phyloP scores from a whole-genome alignment of 1,140 invertebrate genomes.

The Polypedilum vanderplanki region DNA sequence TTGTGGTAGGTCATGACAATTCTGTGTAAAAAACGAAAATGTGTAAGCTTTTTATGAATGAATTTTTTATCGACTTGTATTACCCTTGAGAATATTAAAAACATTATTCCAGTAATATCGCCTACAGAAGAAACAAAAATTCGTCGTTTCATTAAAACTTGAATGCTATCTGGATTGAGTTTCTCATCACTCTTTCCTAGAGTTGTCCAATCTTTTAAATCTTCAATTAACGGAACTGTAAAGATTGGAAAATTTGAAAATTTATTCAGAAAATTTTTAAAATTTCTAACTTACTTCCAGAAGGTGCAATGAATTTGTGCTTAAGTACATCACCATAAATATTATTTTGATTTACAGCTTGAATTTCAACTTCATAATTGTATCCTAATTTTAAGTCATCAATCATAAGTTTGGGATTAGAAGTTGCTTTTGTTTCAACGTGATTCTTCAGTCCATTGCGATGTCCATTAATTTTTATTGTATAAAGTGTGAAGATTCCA shows the following conservation, averaged over 20 bases:
- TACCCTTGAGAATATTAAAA: not conserved
- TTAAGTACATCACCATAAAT: not conserved
- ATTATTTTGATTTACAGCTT: not conserved
- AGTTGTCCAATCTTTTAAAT: not conserved
- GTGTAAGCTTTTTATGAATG: not conserved
- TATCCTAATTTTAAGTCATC: not conserved
- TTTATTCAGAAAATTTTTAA: not conserved
- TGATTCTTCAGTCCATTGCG: not conserved
- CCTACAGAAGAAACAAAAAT: not conserved
- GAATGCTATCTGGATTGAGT: not conserved
- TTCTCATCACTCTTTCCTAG: not conserved
- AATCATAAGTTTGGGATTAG: not conserved
- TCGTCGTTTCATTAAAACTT: not conserved
- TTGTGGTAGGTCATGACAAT: not conserved
- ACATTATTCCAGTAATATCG: not conserved
- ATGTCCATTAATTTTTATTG: not conserved
- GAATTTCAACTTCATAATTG: conserved; percentile 10
- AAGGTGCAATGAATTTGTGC: not conserved
- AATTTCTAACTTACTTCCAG: not conserved
- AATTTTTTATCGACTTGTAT: not conserved
- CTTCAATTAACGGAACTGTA: not conserved
- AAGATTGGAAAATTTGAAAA: not conserved
- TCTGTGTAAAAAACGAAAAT: not conserved
- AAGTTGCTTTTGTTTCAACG: not conserved
- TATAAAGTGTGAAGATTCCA: not conserved